Base-by-base conservation (phyloP, 2,113 vertebrate species). In the Peromyscus maniculatus region DNA sequence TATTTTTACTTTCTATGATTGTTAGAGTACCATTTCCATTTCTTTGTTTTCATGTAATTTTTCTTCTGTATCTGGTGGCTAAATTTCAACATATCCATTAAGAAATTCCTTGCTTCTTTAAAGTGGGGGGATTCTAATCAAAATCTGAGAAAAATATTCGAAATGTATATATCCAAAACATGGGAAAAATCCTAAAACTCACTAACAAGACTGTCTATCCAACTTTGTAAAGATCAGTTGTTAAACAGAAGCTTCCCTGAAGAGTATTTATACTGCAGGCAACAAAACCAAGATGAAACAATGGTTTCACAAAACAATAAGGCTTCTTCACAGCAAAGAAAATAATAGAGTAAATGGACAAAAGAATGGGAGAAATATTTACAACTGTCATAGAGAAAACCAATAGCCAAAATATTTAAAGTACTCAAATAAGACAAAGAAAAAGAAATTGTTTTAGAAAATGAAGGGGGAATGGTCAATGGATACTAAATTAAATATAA, bases 1-100 rank as follows among this genome's bases (percentile, higher is more conserved):
- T 99, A 98, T 99, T 99, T 98, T 98, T 98, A 98, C 97, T 98
- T 98, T 97, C 98, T 98, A 97, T 97, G 87, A 91, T 98, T 99
- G 98, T 62, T 62, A 24, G 39, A 39, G 22, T 39, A 62, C n/a
- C 21, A 62, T 62, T 39, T 84, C 24, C 39, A 57, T 84, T 64
- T 43, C 22, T 26, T 79, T 31, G 46, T 49, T 78, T 78, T 52
- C 26, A 79, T 52, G 28, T 16, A 55, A 79, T 74, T n/a, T 83
- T 15, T 98, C 98, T 98, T 97, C 98, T 97, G 98, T 97, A 97
- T 93, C 98, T 97, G 98, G 98, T 98, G 98, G 97, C 97, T 96
- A 97, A 95, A 97, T 12, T 13, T 46, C 9, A 49, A 49, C 10
- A 13, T 77, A 46, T 7, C 75, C 33, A 69, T 33, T 72, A 21